phyloP scores from a whole-genome alignment of 2,113 vertebrate species.

The Craseonycteris thonglongyai region DNA sequence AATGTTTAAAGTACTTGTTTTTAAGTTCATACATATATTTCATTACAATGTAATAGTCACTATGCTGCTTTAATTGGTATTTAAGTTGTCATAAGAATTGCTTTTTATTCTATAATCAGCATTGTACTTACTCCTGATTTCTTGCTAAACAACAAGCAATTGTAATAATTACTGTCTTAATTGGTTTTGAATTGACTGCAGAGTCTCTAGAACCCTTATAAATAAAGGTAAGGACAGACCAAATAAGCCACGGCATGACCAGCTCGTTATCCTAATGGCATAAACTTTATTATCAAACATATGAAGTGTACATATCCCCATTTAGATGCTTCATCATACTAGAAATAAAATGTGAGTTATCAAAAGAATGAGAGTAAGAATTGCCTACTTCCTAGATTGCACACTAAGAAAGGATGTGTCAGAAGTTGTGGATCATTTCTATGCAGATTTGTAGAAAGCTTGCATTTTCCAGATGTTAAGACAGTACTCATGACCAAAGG shows the following conservation, averaged over 20 bases:
- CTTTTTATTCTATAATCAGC: neutral
- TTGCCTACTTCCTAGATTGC: neutral
- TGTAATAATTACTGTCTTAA: constrained; percentile 9
- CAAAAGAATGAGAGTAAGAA: neutral
- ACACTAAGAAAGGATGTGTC: neutral
- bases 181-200: neutral
- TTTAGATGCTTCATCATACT: neutral
- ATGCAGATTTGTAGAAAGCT: neutral
- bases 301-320: neutral
- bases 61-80: neutral
- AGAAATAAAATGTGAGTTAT: neutral
- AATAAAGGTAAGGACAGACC: neutral
- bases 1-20: constrained; percentile 10
- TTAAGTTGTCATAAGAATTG: neutral
- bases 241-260: neutral
- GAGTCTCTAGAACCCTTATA: neutral
- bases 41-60: constrained; percentile 1
- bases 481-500: neutral
- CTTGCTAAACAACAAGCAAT: neutral
- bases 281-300: neutral
- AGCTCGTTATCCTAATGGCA: neutral
- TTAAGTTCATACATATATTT: neutral
- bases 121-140: neutral
- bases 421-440: neutral
- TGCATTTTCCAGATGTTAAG: neutral